Percentiles rank a stretch among this genome's conserved stretches.
Conservation (phyloP, 1,140 invertebrate genomes). For the Bombus fervidus region DNA sequence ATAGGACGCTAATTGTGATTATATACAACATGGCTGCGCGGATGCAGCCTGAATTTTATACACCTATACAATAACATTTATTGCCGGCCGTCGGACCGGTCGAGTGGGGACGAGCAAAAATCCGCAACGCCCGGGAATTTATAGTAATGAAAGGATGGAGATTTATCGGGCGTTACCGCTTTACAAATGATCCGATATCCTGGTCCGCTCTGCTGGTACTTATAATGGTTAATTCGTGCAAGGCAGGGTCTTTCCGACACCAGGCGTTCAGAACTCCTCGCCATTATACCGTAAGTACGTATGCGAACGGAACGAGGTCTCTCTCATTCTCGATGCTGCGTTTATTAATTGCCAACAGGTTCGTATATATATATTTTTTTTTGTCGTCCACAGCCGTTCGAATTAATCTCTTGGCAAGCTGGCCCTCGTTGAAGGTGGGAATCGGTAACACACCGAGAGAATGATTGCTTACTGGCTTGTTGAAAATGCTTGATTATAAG, state of each 20-base stretch:
- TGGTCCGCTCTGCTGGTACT: slow-evolving; percentile 36
- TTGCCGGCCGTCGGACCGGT: slow-evolving; percentile 60
- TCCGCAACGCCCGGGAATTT: slow-evolving; percentile 64
- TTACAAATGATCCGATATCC: slow-evolving; percentile 69
- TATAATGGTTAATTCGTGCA: slow-evolving; percentile 64
- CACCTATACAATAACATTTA: slow-evolving; percentile 69
- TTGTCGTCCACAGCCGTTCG: background rate
- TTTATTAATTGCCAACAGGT: slow-evolving; percentile 22
- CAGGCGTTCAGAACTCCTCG: background rate
- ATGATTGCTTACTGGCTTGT: background rate
- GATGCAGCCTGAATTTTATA: slow-evolving; percentile 66
- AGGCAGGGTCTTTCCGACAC: slow-evolving; percentile 43
- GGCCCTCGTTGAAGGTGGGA: background rate
- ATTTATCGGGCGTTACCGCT: slow-evolving; percentile 66
- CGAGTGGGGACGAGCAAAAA: slow-evolving; percentile 56
- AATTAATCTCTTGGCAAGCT: slow-evolving; percentile 12
- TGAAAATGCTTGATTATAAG: slow-evolving; percentile 38
- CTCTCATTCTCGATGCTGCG: slow-evolving; percentile 10
- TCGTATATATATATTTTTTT: background rate
- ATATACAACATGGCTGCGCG: slow-evolving; percentile 60
- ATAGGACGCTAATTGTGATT: slow-evolving; percentile 71
- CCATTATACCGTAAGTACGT: slow-evolving; percentile 20
- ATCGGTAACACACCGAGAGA: slow-evolving; percentile 9
- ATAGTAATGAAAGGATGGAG: slow-evolving; percentile 70
- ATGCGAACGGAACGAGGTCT: slow-evolving; percentile 16